These are phyloP conservation scores for Melipona quadrifasciata DNA, from an alignment of 1,140 invertebrate species.

Conservation along the genomic window DNA sequence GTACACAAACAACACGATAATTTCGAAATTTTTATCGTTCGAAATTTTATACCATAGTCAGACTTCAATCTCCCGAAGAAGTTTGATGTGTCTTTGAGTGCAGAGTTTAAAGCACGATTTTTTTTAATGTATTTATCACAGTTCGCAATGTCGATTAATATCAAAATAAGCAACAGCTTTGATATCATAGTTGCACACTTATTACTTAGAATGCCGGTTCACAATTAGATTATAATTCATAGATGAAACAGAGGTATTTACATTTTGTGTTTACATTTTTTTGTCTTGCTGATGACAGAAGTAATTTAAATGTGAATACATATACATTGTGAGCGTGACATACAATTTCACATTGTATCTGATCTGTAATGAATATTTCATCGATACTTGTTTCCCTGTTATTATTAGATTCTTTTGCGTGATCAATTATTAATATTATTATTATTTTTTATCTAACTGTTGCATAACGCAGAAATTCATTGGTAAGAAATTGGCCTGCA, in stretches of 20 bases:
- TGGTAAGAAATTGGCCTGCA: slow-evolving; percentile 89
- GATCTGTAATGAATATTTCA: slow-evolving; percentile 1
- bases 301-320: slow-evolving; percentile 4
- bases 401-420: slow-evolving; percentile 1
- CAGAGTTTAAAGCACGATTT: slow-evolving; percentile 21
- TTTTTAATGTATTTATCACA: slow-evolving; percentile 1
- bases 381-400: neutral
- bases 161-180: slow-evolving; percentile 27
- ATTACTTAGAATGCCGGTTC: neutral
- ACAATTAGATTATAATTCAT: neutral
- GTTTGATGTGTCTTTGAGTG: slow-evolving; percentile 39
- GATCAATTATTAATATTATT: slow-evolving; percentile 3
- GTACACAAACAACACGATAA: neutral
- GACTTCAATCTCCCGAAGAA: slow-evolving; percentile 60
- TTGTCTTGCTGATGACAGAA: neutral
- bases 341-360: neutral
- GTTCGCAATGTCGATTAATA: slow-evolving; percentile 46
- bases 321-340: neutral
- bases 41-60: slow-evolving; percentile 52
- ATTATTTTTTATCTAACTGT: slow-evolving; percentile 85
- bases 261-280: slow-evolving; percentile 62
- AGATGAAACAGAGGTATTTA: neutral
- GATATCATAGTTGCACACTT: slow-evolving; percentile 21
- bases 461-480: slow-evolving; percentile 91
- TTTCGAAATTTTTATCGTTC: neutral